Evolutionary conservation across 2,797 vertebrate species (phyloP).

Genomic region (Hephaestus fuliginosus): DNA sequence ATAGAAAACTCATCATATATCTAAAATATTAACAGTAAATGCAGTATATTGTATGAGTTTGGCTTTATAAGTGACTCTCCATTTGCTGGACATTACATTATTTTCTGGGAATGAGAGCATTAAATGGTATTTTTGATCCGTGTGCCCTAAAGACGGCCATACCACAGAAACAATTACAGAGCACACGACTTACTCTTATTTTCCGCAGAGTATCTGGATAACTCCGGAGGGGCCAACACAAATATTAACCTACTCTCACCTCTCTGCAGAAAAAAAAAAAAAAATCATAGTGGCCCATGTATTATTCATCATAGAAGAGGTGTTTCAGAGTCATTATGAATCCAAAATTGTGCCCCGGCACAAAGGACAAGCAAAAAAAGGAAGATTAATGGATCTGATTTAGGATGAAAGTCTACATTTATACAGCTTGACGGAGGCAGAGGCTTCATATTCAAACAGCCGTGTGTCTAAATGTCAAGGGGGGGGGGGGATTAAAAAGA

Average conservation of each 20-base stretch:
- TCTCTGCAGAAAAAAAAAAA: slow-evolving; percentile 47
- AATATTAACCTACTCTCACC: slow-evolving; percentile 33
- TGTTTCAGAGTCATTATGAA: slow-evolving; percentile 58
- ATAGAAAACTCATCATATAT: not conserved
- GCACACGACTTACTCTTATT: slow-evolving; percentile 1
- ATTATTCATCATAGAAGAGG: slow-evolving; percentile 71
- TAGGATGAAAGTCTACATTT: slow-evolving; percentile 34
- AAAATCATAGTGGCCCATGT: slow-evolving; percentile 34
- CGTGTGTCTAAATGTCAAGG: slow-evolving; percentile 2
- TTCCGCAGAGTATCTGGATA: not conserved
- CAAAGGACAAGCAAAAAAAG: slow-evolving; percentile 37
- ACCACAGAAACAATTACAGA: slow-evolving; percentile 16
- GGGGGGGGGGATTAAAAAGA: not conserved
- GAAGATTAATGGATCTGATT: slow-evolving; percentile 64
- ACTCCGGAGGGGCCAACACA: slow-evolving; percentile 27
- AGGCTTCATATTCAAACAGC: not conserved
- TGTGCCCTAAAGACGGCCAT: not conserved
- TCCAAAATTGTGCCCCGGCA: slow-evolving; percentile 27
- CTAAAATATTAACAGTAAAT: not conserved
- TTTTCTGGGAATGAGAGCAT: not conserved
- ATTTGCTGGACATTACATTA: not conserved
- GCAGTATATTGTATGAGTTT: not conserved
- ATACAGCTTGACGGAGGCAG: slow-evolving; percentile 16
- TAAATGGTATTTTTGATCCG: not conserved
- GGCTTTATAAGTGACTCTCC: not conserved